phyloP scores from a whole-genome alignment of 2,797 vertebrate species.

The Gambusia yucatana region DNA sequence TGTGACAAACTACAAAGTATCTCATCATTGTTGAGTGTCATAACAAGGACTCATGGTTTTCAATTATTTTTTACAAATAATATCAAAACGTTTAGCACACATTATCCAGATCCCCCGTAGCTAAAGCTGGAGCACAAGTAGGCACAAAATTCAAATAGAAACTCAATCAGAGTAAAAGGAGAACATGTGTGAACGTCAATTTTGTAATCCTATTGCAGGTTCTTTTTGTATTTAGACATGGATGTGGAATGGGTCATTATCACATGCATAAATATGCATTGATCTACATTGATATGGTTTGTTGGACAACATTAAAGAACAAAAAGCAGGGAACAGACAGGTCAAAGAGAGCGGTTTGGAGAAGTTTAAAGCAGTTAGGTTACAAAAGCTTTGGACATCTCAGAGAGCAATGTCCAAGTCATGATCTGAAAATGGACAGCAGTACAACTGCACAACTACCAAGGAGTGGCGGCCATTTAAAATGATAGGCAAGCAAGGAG shows the following conservation, averaged over 20 bases:
- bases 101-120: not conserved
- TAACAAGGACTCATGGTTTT: not conserved
- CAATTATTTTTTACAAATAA: not conserved
- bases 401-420: not conserved
- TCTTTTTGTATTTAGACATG: not conserved
- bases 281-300: not conserved
- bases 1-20: not conserved
- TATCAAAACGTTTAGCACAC: not conserved
- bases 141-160: not conserved
- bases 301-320: not conserved
- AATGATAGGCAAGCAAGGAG: not conserved
- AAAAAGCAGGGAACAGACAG: not conserved
- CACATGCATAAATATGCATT: not conserved
- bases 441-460: not conserved
- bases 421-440: not conserved
- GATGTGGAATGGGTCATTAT: not conserved
- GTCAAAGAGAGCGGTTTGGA: not conserved
- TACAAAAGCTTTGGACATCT: not conserved
- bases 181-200: not conserved
- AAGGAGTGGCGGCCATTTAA: not conserved
- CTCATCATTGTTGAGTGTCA: not conserved
- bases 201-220: not conserved
- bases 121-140: not conserved
- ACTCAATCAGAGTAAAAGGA: not conserved
- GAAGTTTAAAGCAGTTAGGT: not conserved